These are phyloP conservation scores for Setipinna tenuifilis DNA, from an alignment of 2,797 vertebrate species.

Conservation along the genomic window DNA sequence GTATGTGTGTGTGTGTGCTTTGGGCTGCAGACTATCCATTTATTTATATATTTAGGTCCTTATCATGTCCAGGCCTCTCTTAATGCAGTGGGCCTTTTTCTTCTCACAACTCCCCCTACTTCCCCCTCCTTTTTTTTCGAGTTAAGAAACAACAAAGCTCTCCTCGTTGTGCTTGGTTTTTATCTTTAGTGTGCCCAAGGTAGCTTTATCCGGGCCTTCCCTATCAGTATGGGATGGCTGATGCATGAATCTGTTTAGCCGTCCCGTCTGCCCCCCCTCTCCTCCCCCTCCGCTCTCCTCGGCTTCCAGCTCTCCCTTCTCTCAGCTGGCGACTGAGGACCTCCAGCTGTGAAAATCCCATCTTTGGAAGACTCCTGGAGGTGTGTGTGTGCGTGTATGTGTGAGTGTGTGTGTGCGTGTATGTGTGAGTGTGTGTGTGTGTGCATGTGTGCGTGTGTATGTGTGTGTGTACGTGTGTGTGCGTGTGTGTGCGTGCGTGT, in stretches of 20 bases:
- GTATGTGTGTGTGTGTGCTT: too few species aligned
- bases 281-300: constrained; percentile 56
- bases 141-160: constrained; percentile 11
- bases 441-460: background rate
- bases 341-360: constrained; percentile 71
- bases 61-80: constrained; percentile 9
- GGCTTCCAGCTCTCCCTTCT: too few species aligned
- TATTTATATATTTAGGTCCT: background rate
- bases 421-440: background rate
- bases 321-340: constrained; percentile 74
- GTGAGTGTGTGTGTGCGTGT: background rate
- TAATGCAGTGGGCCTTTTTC: constrained; percentile 1
- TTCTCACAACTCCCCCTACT: background rate
- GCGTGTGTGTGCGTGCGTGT: constrained; percentile 1
- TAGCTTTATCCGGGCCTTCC: constrained; percentile 67
- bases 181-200: constrained; percentile 31
- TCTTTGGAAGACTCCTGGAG: constrained; percentile 51
- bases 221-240: constrained; percentile 68
- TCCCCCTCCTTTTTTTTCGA: background rate
- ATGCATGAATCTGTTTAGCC: constrained; percentile 56
- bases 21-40: too few species aligned
- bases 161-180: background rate
- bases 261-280: constrained; percentile 43
- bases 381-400: constrained; percentile 34
- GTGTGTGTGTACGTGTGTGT: background rate